Base-by-base conservation (phyloP, 2,113 vertebrate species). In the Chloropsis cyanopogon region DNA sequence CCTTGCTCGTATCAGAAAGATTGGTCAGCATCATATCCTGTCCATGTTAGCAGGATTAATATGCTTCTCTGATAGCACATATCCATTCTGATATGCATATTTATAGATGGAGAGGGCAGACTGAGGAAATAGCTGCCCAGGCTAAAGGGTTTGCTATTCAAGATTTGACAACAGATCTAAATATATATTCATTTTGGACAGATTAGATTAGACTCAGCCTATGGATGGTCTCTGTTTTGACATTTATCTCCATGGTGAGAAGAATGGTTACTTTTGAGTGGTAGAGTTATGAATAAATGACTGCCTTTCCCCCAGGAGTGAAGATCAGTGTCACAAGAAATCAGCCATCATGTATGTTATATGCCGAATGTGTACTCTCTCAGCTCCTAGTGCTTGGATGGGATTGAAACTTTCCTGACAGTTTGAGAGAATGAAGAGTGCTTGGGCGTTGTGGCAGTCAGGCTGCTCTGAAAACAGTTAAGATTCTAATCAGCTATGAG, bases 321-420 rank as follows among this genome's bases (percentile, higher is more conserved):
- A 90, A 84, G 95, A 94, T 94, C 84, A 93, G 83, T 94, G 95
- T 96, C 90, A 94, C 73, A 93, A 93, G 83, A 95, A 90, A 94
- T 97, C 96, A 97, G 37, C 69, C 72, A 35, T 94, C 91, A 86
- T 79, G 72, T 92, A 91, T 84, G 93, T 95, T 93, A 93, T 75
- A 39, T 31, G 65, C 86, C 0, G 17, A 92, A 76, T 1, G 26
- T 60, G 57, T 80, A 33, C 88, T 78, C 61, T 91, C 73, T 91
- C 61, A 64, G 80, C 72, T 90, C 90, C 53, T 37, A 79, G 69
- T 2, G 9, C 70, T 82, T 41, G 66, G 69, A 78, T 80, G 49
- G 86, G 65, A 72, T 63, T 79, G 78, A 87, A 92, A 93, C 68
- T 92, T 83, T 69, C 44, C 54, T 94, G 91, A 94, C 88, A 96